Base-by-base conservation (phyloP, 2,797 vertebrate genomes). In the Aythya fuligula region DNA sequence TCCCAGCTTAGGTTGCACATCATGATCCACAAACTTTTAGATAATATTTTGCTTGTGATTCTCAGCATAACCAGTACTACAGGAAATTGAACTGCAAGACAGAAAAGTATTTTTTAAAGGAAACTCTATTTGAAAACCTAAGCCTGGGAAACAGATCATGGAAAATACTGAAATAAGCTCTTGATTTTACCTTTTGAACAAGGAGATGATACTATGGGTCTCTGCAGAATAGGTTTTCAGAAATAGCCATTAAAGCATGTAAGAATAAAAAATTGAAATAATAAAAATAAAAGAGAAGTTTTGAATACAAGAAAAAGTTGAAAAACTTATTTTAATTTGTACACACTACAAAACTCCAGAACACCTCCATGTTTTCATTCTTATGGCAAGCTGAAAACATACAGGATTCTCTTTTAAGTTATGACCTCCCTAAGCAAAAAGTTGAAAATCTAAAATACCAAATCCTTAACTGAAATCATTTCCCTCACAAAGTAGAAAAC, bases 81-180 rank as follows among this genome's bases (percentile, higher is more conserved):
- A 98, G 98, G 98, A 98, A 98, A 98, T 97, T 97, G 97, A 96
- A 92, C 94, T 97, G 95, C 94, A 97, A 96, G 96, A 96, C 92
- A 97, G 95, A 96, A 93, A 95, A 95, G 79, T 78, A 85, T 94
- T 97, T 97, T 96, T 93, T 94, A 96, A 98, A 97, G 97, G 96
- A 98, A 98, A 93, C 93, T 85, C 65, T 85, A 93, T 97, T 85
- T 77, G 75, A 90, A 97, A 97, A 97, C 72, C 54, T 71, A 90
- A 95, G 94, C 96, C 97, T 98, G 98, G 97, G 94, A 98, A 98
- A 98, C 19, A 97, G 95, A 98, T 98, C 94, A 98, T 39, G 96
- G 96, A 95, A 95, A 96, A 96, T 45, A 72, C 77, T 93, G 80
- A 95, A 97, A 97, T 97, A 98, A 97, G 69, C 39, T 97, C 91